phyloP scores from a whole-genome alignment of 2,797 vertebrate genomes.

The Thunnus albacares region DNA sequence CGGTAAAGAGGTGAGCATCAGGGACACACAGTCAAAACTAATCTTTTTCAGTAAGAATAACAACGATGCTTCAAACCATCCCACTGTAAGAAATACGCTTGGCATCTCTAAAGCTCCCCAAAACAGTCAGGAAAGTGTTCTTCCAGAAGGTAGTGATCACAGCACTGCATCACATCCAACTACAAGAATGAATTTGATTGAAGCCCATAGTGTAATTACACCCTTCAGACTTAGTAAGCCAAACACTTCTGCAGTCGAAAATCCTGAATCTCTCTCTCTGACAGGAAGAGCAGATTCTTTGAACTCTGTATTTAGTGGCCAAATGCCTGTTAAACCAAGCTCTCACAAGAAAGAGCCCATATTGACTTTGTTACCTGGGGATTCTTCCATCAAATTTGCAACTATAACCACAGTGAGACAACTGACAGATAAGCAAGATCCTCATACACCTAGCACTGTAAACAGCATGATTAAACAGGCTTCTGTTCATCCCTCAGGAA shows the following conservation, averaged over 20 bases:
- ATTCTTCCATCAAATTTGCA: constrained; percentile 31
- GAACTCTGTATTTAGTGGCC: constrained; percentile 47
- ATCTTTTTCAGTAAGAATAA: constrained; percentile 40
- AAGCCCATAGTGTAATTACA: constrained; percentile 31
- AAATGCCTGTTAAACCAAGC: constrained; percentile 26
- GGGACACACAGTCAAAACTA: constrained; percentile 20
- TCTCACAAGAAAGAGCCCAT: constrained; percentile 26
- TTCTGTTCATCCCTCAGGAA: constrained; percentile 29
- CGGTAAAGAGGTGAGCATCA: constrained; percentile 2
- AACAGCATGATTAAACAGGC: constrained; percentile 47
- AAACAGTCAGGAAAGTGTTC: constrained; percentile 35
- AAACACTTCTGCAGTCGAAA: constrained; percentile 38
- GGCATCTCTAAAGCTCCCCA: constrained; percentile 25
- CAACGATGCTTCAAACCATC: constrained; percentile 29
- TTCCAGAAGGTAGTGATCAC: constrained; percentile 38
- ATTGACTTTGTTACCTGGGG: constrained; percentile 42
- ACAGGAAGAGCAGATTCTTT: constrained; percentile 55
- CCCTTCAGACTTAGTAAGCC: constrained; percentile 16
- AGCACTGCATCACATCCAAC: constrained; percentile 53
- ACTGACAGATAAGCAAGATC: constrained; percentile 24
- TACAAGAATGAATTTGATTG: constrained; percentile 35
- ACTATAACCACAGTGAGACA: constrained; percentile 35
- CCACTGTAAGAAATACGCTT: constrained; percentile 40
- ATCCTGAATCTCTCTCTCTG: constrained; percentile 38
- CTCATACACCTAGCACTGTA: constrained; percentile 21